Evolutionary conservation across 2,113 vertebrate species (phyloP).

Genomic region (Peromyscus californicus): DNA sequence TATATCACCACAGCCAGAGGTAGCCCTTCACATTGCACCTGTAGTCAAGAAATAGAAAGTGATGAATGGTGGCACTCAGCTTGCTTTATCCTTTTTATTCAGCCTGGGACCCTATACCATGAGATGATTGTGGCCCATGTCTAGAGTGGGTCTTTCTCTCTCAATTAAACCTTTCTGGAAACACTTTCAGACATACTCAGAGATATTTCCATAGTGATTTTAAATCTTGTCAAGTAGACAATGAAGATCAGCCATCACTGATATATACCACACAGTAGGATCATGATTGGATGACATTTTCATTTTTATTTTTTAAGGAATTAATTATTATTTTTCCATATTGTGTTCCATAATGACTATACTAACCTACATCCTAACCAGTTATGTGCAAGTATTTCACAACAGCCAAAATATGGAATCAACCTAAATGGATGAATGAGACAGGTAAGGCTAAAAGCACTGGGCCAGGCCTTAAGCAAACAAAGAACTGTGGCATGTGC

Average conservation of each 20-base stretch:
- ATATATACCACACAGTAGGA: not conserved
- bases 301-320: not conserved
- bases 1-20: not conserved
- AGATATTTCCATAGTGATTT: not conserved
- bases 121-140: not conserved
- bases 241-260: not conserved
- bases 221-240: not conserved
- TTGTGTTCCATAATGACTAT: not conserved
- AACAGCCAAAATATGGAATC: not conserved
- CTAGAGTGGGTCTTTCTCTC: not conserved
- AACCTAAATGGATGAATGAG: not conserved
- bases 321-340: not conserved
- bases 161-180: not conserved
- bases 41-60: not conserved
- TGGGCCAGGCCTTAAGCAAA: no score
- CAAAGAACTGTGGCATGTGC: no score
- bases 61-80: not conserved
- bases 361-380: not conserved
- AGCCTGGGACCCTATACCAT: not conserved
- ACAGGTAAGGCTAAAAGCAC: no score
- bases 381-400: not conserved
- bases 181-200: not conserved
- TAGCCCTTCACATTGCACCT: not conserved
- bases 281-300: not conserved
- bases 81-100: not conserved